A percentile compares a stretch with the other conserved stretches of the same genome.
phyloP scores from a whole-genome alignment of 53 echinoderm and acorn worm genomes.

The Patiria pectinifera region DNA sequence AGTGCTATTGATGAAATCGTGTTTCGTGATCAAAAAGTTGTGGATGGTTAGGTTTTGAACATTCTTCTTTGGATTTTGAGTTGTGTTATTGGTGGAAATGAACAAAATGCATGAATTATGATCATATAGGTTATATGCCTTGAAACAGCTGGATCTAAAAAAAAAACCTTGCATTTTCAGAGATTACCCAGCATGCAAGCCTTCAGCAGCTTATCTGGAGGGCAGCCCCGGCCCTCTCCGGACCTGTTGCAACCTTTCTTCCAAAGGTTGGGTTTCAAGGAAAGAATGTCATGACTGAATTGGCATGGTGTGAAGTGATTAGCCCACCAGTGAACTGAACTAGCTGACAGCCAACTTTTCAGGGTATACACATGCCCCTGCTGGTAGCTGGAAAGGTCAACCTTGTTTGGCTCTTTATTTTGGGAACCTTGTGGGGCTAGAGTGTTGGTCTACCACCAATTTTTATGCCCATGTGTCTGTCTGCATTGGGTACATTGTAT shows the following conservation, averaged over 20 bases:
- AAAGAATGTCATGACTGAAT: slow-evolving; percentile 23
- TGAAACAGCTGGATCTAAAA: no score
- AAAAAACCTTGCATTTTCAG: no score
- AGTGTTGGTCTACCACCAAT: not conserved
- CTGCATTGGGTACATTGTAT: not conserved
- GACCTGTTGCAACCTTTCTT: slow-evolving; percentile 5
- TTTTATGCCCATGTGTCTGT: not conserved
- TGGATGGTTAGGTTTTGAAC: no score
- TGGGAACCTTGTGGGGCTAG: not conserved
- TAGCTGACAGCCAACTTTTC: not conserved
- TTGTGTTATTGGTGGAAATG: no score
- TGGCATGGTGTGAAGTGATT: slow-evolving; percentile 40
- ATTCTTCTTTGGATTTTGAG: no score
- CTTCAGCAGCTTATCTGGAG: not conserved
- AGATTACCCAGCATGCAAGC: no score
- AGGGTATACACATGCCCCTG: slow-evolving; percentile 1
- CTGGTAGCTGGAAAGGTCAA: slow-evolving; percentile 26
- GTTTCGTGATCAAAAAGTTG: no score
- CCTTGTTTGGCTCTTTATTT: slow-evolving; percentile 7
- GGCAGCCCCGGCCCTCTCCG: not conserved
- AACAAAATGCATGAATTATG: no score
- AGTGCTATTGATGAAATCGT: no score
- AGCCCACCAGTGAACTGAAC: not conserved
- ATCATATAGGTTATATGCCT: no score
- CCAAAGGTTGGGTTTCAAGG: not conserved